Base-by-base conservation (phyloP, 2,113 vertebrate species). In the Dasyprocta punctata region DNA sequence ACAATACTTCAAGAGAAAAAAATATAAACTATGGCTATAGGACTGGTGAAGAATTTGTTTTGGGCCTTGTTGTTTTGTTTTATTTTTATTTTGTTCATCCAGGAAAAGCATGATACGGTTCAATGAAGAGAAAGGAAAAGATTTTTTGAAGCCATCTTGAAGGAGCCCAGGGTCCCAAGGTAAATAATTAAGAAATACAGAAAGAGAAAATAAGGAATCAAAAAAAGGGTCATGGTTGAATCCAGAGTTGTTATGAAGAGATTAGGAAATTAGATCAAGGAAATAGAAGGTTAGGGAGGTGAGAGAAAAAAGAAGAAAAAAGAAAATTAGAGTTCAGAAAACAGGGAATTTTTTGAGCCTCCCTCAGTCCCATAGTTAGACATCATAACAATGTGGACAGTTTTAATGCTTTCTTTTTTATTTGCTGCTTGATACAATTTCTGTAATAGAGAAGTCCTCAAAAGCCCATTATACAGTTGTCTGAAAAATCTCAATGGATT, bases 141-240 rank as follows among this genome's bases (percentile, higher is more conserved):
- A 90, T 47, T 33, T 28, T 56, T 52, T 24, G 87, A 78, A 93
- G 90, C 41, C 67, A 67, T 78, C 67, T 94, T 92, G 28, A 92
- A 78, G 30, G 54, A 89, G 41, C 16, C 49, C 69, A 71, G 41
- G 28, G 41, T 69, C 80, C 75, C 41, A 71, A 13, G 47, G 56
- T 69, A 61, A 65, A 92, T 38, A 96, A 88, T 73, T 78, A 71
- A 58, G 52, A 89, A 86, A 84, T 54, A 30, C 9, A 80, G 41
- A 47, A 83, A 69, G 47, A 10, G 4, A 41, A 13, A 71, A 47
- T 28, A 67, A n/a, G 22, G 41, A 95, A 44, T 90, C 56, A 83
- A 30, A 61, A 85, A 90, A 90, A 24, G 17, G 3, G 1, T 65
- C 52, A 58, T 78, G 24, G 8, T 7, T 78, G 26, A 86, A 30